Evolutionary conservation across 2,797 vertebrate species (phyloP), one percentile per base, ranked within the genome.

Genomic region (Pyrocephalus nanus): DNA sequence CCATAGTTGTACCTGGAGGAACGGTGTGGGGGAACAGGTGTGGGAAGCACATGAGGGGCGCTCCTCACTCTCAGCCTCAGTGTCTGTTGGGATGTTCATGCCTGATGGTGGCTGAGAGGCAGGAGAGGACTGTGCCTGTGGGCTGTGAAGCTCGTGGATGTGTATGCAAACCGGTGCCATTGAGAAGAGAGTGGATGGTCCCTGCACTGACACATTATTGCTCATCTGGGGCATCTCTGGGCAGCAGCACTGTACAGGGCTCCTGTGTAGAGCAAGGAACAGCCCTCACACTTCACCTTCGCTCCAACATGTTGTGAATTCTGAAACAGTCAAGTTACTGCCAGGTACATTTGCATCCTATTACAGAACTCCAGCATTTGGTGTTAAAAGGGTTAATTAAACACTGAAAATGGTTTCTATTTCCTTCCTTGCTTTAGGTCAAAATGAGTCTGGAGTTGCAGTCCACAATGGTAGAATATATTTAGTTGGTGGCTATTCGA

Each of bases 401-500:
- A 86, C 82, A 75, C 81, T 81, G 70, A 78, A 87, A 91, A 67
- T 96, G 85, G 72, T 90, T 96, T 96, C 86, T 92, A 74, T 97
- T 97, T 96, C 94, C 92, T 97, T 88, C 54, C 94, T 97, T 91
- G 91, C 92, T 96, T 88, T 94, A 99, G 99, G 99, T 97, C 99
- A 99, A 96, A 99, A 99, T 76, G 99, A 99, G 97, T 99, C 99
- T 43, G 99, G 99, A 92, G 98, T 99, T 43, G 99, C 99, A 1
- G 99, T 99, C 83, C 99, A 99, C 80, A 98, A 98, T 80, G 98
- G 99, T 96, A 98, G 99, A 97, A 99, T 99, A 98, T 99, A 99
- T 96, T 98, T 99, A 97, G 99, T 99, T 75, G 99, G 99, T 83
- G 99, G 99, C 87, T 99, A 99, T 97, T 99, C 99, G 23, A 99